Evolutionary conservation across 2,113 vertebrate genomes (phyloP), one percentile per base, ranked within the genome.

Genomic region (Embiotoca jacksoni): DNA sequence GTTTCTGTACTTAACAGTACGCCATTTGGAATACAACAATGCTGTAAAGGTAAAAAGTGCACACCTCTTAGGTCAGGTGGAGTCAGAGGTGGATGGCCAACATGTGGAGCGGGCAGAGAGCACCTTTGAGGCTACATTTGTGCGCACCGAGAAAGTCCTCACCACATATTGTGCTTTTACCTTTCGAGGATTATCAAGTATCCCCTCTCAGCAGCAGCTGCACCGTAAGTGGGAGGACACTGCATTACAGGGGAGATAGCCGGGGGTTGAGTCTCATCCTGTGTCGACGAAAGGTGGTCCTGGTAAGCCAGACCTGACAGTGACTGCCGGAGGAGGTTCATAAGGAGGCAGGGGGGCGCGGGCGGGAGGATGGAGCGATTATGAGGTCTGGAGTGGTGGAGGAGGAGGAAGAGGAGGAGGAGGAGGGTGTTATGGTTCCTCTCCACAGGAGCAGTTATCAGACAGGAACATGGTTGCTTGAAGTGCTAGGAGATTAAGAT

Each of bases 381-480:
- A 88, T 46, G 46, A 82, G 80, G 65, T 80, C 63, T 81, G 74
- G 78, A 81, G 82, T 65, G 39, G 36, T 52, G 31, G 16, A 2
- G 44, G 52, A 33, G 33, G 37, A 54, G 58, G 41, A 9, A 62
- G 31, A 39, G 36, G 14, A 2, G 41, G 50, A 32, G 33, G 33
- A 58, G 59, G 44, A 41, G 56, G 54, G 55, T 77, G 71, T 84
- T 31, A 52, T 64, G 52, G 14, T 57, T 37, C 59, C 31, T 80
- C 62, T 57, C 57, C 62, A 59, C 75, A 54, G 61, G 67, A 44
- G 49, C 46, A 33, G 78, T 78, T 91, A 89, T 90, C 81, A 86
- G 68, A 80, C 68, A 66, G 50, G 37, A 83, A 58, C 77, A 80
- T 35, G 70, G 62, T 36, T 10, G 44, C 44, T 73, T 68, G 13